A percentile compares a stretch with the other conserved stretches of the same genome.
Evolutionary conservation across 2,113 vertebrate genomes (phyloP).

Genomic region (Cephalopholis sonnerati): DNA sequence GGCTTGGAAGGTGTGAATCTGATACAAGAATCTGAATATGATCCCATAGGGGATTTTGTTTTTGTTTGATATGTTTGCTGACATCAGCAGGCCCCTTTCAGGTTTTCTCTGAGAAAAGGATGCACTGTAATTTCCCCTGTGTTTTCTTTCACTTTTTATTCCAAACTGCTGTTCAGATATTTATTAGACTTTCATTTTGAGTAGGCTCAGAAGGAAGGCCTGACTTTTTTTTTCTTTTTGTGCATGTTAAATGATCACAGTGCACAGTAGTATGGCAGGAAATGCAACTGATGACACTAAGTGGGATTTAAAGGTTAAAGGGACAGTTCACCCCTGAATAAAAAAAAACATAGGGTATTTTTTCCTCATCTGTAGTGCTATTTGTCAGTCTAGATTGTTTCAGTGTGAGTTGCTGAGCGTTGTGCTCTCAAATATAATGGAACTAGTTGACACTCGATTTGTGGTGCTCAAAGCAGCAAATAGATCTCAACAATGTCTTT

Average conservation of each 20-base stretch:
- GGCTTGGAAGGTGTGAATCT: not conserved
- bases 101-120: not conserved
- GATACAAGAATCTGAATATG: not conserved
- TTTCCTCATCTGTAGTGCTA: no score
- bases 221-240: not conserved
- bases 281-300: not conserved
- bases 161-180: not conserved
- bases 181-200: slow-evolving; percentile 14
- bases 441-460: no score
- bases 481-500: no score
- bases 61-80: not conserved
- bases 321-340: no score
- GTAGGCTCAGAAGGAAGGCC: not conserved
- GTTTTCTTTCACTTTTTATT: slow-evolving; percentile 24
- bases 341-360: no score
- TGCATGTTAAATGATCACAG: not conserved
- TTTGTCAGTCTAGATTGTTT: no score
- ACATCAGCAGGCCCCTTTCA: not conserved
- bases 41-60: not conserved
- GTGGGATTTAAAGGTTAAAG: slow-evolving; percentile 24
- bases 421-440: no score
- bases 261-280: not conserved
- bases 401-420: no score
- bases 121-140: not conserved
- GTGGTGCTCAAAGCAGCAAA: no score